A percentile compares a stretch with the other conserved stretches of the same genome.
phyloP scores from a whole-genome alignment of 2,797 vertebrate genomes.

The Chloroceryle amazona region DNA sequence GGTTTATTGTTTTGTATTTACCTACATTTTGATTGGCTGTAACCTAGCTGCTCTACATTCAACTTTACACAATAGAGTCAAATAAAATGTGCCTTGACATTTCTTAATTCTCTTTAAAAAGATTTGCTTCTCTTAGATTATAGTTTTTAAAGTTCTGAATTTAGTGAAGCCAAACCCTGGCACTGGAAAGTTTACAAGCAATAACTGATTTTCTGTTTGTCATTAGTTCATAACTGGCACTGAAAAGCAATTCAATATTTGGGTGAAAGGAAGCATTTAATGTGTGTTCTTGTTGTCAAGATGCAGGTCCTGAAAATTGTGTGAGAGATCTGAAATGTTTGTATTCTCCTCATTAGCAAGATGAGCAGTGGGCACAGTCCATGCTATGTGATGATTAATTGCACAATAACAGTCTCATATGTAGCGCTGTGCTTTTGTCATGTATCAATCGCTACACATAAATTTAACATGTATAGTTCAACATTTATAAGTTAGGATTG shows the following conservation, averaged over 20 bases:
- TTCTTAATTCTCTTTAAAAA: not conserved
- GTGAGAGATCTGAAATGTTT: not conserved
- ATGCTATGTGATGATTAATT: not conserved
- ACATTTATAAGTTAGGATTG: not conserved
- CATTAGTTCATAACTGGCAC: not conserved
- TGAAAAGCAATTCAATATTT: not conserved
- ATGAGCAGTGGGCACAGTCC: not conserved
- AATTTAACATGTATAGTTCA: not conserved
- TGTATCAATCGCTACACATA: not conserved
- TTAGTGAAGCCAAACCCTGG: not conserved
- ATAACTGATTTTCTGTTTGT: not conserved
- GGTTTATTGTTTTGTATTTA: not conserved
- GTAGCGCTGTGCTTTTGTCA: not conserved
- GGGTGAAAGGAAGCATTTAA: not conserved
- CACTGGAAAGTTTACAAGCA: not conserved
- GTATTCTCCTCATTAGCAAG: not conserved
- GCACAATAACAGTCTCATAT: not conserved
- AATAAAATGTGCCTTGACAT: not conserved
- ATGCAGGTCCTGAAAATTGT: not conserved
- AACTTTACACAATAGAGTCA: not conserved
- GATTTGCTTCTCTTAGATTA: rapidly evolving
- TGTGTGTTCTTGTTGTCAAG: not conserved
- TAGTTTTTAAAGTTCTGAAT: not conserved
- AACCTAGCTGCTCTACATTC: not conserved
- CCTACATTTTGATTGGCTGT: not conserved